A percentile compares a stretch with the other conserved stretches of the same genome.
phyloP scores from a whole-genome alignment of 37 sponge, comb jelly and placozoan species.

The Spongia lamella region DNA sequence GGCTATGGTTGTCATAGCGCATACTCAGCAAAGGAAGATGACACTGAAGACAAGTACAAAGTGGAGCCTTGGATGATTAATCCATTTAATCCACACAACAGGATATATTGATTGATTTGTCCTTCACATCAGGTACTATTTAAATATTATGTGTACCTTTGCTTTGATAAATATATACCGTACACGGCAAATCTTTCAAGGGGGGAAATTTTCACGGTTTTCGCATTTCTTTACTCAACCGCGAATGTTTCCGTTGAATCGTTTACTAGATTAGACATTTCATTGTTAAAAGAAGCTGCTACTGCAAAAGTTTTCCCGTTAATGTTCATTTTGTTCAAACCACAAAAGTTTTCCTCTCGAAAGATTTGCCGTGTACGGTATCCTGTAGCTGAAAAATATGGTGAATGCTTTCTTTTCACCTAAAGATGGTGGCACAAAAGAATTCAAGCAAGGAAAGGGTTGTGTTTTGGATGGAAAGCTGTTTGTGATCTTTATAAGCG shows the following conservation, averaged over 20 bases:
- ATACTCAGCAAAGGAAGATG: not conserved
- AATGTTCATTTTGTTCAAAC: too few species aligned
- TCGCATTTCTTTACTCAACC: too few species aligned
- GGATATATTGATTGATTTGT: not conserved
- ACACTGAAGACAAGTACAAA: slow-evolving; percentile 1
- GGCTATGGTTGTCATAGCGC: not conserved
- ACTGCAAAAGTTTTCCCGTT: too few species aligned
- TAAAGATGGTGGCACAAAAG: not conserved
- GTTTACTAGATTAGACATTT: too few species aligned
- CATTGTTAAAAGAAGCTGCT: too few species aligned
- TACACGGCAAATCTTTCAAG: too few species aligned
- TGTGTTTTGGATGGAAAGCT: slow-evolving; percentile 9
- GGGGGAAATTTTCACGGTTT: too few species aligned
- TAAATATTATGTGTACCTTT: not conserved
- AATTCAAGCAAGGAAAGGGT: too few species aligned
- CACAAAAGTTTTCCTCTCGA: too few species aligned
- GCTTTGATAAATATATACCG: too few species aligned
- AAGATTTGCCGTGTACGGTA: too few species aligned
- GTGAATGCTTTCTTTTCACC: slow-evolving; percentile 10
- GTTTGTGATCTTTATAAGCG: slow-evolving; percentile 1
- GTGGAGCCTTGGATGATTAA: not conserved
- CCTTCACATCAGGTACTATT: slow-evolving; percentile 1
- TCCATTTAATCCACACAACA: not conserved
- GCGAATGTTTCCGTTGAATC: too few species aligned
- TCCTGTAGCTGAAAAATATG: slow-evolving; percentile 17